A percentile compares a stretch with the other conserved stretches of the same genome.
These are phyloP conservation scores for Reinhardtius hippoglossoides DNA, from an alignment of 2,113 vertebrate species.

Conservation along the genomic window DNA sequence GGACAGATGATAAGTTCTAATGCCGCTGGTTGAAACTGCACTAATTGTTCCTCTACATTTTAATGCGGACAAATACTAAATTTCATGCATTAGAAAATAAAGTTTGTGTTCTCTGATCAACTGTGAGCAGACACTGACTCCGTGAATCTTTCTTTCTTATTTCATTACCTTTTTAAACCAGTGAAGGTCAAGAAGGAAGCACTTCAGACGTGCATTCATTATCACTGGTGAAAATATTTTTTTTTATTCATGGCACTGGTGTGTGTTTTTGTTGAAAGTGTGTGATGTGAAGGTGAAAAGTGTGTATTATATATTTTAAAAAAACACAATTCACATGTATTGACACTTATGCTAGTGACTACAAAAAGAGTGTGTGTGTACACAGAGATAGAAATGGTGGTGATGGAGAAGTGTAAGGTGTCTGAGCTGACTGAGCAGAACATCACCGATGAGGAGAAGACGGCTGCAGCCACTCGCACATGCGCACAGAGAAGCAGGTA, in stretches of 20 bases:
- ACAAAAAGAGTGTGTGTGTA: neutral
- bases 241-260: neutral
- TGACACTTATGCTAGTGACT: neutral
- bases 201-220: conserved; percentile 7
- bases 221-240: neutral
- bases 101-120: too few species aligned
- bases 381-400: conserved; percentile 98
- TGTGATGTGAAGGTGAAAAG: conserved; percentile 14
- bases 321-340: neutral
- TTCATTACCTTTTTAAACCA: neutral
- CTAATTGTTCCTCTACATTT: neutral
- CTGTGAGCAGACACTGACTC: neutral
- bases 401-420: conserved; percentile 94
- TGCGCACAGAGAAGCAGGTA: conserved; percentile 89
- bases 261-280: conserved; percentile 7
- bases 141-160: neutral
- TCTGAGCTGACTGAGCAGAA: conserved; percentile 91
- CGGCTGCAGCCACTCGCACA: conserved; percentile 85
- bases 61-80: neutral
- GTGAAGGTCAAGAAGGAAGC: conserved; percentile 40
- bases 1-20: neutral
- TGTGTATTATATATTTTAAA: rapidly evolving
- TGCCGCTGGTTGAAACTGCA: neutral
- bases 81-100: neutral
- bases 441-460: conserved; percentile 97